Percentiles rank a stretch among this genome's conserved stretches.
Evolutionary conservation across 2,888 invertebrate genomes (phyloP).

Genomic region (Gymnosoma rotundatum): DNA sequence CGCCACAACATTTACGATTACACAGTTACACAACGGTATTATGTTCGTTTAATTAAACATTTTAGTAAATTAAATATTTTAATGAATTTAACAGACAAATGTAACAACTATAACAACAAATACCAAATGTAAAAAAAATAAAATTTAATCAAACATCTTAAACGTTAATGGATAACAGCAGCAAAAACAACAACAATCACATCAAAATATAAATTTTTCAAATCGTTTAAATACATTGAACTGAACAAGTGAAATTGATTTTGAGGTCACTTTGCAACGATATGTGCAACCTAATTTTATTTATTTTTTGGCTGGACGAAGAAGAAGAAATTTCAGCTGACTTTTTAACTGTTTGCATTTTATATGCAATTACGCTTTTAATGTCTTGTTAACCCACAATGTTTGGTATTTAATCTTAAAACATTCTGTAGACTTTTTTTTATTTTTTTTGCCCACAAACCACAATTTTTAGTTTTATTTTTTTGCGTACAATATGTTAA

Average conservation of each 20-base stretch:
- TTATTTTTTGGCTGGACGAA: slow-evolving; percentile 20
- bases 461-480: slow-evolving; percentile 19
- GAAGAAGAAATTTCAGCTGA: slow-evolving; percentile 22
- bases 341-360: slow-evolving; percentile 26
- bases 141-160: slow-evolving; percentile 49
- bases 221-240: slow-evolving; percentile 30
- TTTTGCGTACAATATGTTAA: slow-evolving; percentile 68
- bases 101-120: slow-evolving; percentile 15
- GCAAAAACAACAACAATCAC: not conserved
- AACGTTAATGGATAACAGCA: slow-evolving; percentile 16
- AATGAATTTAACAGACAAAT: slow-evolving; percentile 44
- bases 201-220: not conserved
- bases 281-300: slow-evolving; percentile 54
- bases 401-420: slow-evolving; percentile 70
- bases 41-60: slow-evolving; percentile 65
- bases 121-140: slow-evolving; percentile 9
- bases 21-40: slow-evolving; percentile 1
- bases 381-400: slow-evolving; percentile 68
- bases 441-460: slow-evolving; percentile 20
- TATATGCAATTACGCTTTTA: slow-evolving; percentile 64
- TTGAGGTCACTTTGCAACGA: slow-evolving; percentile 34
- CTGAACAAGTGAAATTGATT: slow-evolving; percentile 64
- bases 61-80: slow-evolving; percentile 55
- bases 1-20: not conserved
- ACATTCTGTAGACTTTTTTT: slow-evolving; percentile 51